Percentiles rank a stretch among this genome's conserved stretches.
phyloP scores from a whole-genome alignment of 2,888 invertebrate genomes.

The Epiblema foenella region DNA sequence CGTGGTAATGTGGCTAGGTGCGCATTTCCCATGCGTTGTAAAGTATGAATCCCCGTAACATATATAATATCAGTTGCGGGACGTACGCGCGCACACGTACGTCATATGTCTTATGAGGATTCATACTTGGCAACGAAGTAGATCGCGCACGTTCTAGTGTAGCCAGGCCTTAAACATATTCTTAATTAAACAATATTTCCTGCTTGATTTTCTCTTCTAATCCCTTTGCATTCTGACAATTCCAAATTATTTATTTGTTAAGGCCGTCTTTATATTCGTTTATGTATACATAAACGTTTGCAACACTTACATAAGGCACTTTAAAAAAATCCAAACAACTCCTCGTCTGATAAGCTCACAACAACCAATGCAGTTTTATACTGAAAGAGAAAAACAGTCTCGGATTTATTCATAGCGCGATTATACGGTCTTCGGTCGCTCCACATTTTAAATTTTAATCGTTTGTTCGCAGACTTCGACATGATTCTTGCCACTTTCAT shows the following conservation, averaged over 20 bases:
- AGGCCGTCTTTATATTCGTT: not conserved
- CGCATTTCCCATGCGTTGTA: no score
- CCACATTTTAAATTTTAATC: conserved; percentile 48
- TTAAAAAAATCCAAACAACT: not conserved
- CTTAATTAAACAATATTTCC: not conserved
- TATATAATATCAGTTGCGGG: no score
- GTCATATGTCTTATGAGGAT: no score
- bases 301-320: not conserved
- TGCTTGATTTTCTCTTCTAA: not conserved
- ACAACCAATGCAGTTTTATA: conserved; percentile 8
- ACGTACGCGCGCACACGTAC: no score
- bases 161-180: not conserved
- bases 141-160: no score
- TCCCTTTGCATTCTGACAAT: not conserved
- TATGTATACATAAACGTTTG: not conserved
- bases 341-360: no score
- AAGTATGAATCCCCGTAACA: no score
- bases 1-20: no score
- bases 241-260: not conserved
- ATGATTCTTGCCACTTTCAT: conserved; percentile 55
- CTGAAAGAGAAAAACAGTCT: conserved; percentile 21
- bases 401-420: conserved; percentile 38
- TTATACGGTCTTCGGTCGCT: conserved; percentile 39
- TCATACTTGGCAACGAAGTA: no score
- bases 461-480: conserved; percentile 57